These are phyloP conservation scores for Drosophila asahinai DNA, from an alignment of 1,140 invertebrate species.

Conservation along the genomic window DNA sequence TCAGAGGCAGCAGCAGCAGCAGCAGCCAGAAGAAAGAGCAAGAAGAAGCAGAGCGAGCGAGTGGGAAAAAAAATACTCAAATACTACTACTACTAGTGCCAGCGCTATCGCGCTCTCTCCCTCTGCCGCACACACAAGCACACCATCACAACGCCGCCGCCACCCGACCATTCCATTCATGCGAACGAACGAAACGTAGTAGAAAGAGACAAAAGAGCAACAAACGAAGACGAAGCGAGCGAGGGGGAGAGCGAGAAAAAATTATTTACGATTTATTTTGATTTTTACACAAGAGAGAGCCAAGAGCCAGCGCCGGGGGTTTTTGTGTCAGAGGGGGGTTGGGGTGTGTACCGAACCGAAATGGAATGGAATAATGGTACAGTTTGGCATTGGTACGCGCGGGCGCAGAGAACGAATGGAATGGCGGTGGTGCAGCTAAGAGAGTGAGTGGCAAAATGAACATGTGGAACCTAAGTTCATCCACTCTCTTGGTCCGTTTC, in stretches of 20 bases:
- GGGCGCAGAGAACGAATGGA: constrained; percentile 39
- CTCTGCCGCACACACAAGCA: constrained; percentile 3
- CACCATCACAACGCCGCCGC: constrained; percentile 10
- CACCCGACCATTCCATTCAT: constrained; percentile 75
- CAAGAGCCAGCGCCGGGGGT: constrained; percentile 19
- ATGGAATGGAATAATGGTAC: constrained; percentile 65
- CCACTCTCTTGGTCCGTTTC: constrained; percentile 40
- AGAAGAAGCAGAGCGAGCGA: constrained; percentile 21
- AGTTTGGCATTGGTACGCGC: constrained; percentile 72
- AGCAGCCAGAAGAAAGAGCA: constrained; percentile 45
- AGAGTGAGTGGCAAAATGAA: constrained; percentile 44
- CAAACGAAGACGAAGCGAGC: constrained; percentile 22
- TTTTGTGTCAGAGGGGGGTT: constrained; percentile 75
- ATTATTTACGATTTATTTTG: constrained; percentile 84
- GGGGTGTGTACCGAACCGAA: constrained; percentile 35
- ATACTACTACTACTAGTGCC: constrained; percentile 75
- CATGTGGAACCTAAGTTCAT: constrained; percentile 67
- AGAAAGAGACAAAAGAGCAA: constrained; percentile 61
- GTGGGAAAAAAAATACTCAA: constrained; percentile 61
- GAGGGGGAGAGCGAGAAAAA: constrained; percentile 47
- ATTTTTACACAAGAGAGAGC: constrained; percentile 53
- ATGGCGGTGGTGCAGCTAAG: constrained; percentile 10
- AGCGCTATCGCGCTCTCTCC: constrained; percentile 30
- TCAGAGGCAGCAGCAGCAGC: constrained; percentile 46
- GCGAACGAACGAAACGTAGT: constrained; percentile 59